Conservation (phyloP, 2,888 invertebrate genomes). For the Ennomos fuscantarius region DNA sequence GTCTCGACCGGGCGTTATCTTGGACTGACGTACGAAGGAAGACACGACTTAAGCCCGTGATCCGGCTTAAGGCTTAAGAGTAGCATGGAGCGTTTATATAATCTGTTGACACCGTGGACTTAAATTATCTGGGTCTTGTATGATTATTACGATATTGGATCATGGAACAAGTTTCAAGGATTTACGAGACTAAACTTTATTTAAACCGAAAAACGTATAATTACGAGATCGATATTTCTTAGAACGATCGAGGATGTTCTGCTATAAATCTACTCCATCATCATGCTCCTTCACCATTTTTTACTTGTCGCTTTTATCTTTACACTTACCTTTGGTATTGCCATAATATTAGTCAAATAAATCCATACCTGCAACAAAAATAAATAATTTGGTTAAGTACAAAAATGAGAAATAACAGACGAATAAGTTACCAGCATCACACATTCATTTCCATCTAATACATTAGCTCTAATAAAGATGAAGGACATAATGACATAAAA, state of each 20-base stretch:
- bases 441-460: constrained; percentile 4
- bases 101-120: constrained; percentile 31
- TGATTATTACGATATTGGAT: background rate
- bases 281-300: too few species aligned
- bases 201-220: background rate
- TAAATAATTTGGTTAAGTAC: constrained; percentile 9
- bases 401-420: constrained; percentile 7
- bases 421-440: constrained; percentile 11
- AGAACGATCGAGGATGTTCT: too few species aligned
- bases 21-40: constrained; percentile 27
- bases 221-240: background rate
- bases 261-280: too few species aligned
- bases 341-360: background rate
- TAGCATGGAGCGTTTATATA: constrained; percentile 14
- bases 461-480: constrained; percentile 14
- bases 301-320: too few species aligned
- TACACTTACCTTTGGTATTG: background rate
- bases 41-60: constrained; percentile 35
- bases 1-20: constrained; percentile 31
- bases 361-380: constrained; percentile 27
- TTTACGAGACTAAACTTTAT: too few species aligned
- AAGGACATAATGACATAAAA: too few species aligned
- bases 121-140: constrained; percentile 1
- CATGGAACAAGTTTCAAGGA: too few species aligned
- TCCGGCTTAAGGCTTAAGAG: constrained; percentile 26